Evolutionary conservation across 2,113 vertebrate genomes (phyloP).

Genomic region (Chitala chitala): DNA sequence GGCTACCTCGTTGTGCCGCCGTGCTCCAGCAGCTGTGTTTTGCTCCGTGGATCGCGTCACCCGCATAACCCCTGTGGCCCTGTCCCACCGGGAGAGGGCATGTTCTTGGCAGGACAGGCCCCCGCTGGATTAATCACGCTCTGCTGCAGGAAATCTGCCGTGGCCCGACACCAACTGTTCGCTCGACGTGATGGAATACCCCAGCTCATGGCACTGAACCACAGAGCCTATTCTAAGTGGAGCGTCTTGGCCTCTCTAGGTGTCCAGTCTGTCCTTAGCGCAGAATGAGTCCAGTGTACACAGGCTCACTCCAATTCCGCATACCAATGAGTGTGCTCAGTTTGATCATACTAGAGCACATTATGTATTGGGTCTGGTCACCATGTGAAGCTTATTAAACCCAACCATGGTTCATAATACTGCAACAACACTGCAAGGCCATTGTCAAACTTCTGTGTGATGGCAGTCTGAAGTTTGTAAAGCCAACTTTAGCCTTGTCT

Average conservation of each 20-base stretch:
- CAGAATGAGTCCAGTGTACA: neutral
- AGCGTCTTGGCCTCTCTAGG: slow-evolving; percentile 8
- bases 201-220: slow-evolving; percentile 33
- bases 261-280: neutral
- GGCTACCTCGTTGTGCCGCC: slow-evolving; percentile 34
- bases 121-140: slow-evolving; percentile 56
- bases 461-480: neutral
- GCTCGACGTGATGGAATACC: slow-evolving; percentile 52
- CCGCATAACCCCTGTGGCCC: slow-evolving; percentile 35
- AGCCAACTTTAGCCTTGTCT: neutral
- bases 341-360: neutral
- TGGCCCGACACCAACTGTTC: slow-evolving; percentile 53
- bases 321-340: neutral
- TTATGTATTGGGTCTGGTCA: neutral
- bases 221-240: slow-evolving; percentile 32
- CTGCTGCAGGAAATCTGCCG: slow-evolving; percentile 59
- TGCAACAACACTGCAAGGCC: neutral
- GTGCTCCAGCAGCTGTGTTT: slow-evolving; percentile 24
- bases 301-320: too few relatives aligned
- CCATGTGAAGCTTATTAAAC: neutral
- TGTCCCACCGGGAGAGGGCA: slow-evolving; percentile 26
- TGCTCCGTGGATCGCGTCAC: slow-evolving; percentile 41
- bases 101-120: slow-evolving; percentile 12
- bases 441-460: neutral
- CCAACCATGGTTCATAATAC: too few relatives aligned